Conservation (phyloP, 2,888 invertebrate species). For the Sipha maydis region DNA sequence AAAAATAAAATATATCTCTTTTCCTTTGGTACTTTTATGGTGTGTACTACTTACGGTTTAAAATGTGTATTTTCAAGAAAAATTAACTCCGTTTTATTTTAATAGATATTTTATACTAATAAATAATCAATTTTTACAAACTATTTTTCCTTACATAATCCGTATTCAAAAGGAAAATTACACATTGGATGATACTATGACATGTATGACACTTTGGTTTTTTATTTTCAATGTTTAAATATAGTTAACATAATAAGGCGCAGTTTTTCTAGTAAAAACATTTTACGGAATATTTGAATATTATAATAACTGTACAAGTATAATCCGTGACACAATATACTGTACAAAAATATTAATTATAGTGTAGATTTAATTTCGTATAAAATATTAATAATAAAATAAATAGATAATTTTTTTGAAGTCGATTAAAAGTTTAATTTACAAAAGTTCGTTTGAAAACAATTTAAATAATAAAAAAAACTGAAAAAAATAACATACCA, state of each 20-base stretch:
- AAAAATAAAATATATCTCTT: not conserved
- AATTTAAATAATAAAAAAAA: not conserved
- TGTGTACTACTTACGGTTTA: no score
- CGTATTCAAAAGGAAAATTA: not conserved
- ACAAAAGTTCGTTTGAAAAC: not conserved
- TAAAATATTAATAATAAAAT: not conserved
- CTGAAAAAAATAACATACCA: not conserved
- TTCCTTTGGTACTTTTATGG: not conserved
- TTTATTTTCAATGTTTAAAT: not conserved
- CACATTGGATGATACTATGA: not conserved
- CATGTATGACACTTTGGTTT: no score
- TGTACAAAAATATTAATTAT: not conserved
- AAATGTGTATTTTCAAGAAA: not conserved
- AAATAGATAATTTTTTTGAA: not conserved
- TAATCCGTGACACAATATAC: not conserved
- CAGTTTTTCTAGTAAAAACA: not conserved
- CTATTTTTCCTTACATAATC: not conserved
- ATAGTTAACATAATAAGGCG: not conserved
- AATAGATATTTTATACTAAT: not conserved
- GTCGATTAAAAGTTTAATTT: not conserved
- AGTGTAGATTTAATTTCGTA: not conserved
- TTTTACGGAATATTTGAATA: no score
- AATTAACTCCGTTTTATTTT: not conserved
- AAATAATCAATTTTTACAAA: not conserved
- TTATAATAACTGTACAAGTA: no score